A percentile compares a stretch with the other conserved stretches of the same genome.
Conservation (phyloP, 2,113 vertebrate genomes). For the Clarias macrocephalus region DNA sequence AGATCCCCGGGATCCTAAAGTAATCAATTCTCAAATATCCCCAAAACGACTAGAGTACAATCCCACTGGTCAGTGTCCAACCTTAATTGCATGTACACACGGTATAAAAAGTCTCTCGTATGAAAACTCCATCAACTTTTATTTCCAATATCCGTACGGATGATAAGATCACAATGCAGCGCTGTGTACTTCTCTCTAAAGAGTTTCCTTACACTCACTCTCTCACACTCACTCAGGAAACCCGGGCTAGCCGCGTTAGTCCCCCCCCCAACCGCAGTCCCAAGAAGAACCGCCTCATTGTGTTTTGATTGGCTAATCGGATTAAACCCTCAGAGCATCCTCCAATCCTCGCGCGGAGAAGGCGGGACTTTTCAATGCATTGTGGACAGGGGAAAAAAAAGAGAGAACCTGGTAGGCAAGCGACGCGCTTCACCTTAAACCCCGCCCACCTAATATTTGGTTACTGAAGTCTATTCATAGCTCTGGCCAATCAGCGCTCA, state of each 20-base stretch:
- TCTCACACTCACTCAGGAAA: constrained; percentile 49
- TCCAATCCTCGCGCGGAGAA: neutral
- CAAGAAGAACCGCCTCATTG: neutral
- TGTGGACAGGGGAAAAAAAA: no score
- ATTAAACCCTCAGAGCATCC: neutral
- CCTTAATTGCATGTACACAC: neutral
- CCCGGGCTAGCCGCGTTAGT: constrained; percentile 27
- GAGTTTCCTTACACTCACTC: constrained; percentile 7
- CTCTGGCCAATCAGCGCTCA: constrained; percentile 58
- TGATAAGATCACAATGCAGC: neutral
- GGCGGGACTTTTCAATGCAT: neutral
- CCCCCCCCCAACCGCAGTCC: neutral
- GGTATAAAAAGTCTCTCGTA: constrained; percentile 8
- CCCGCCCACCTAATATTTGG: constrained; percentile 33
- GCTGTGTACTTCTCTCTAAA: neutral
- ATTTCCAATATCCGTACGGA: constrained; percentile 15
- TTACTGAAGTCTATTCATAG: constrained; percentile 19
- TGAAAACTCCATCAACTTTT: constrained; percentile 51
- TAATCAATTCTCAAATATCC: neutral
- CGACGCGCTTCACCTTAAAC: constrained; percentile 12
- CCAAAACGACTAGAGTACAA: neutral
- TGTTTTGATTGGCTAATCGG: neutral
- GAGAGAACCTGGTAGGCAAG: neutral
- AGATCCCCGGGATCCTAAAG: constrained; percentile 34
- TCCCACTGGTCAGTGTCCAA: neutral